Evolutionary conservation across 1,140 invertebrate genomes (phyloP), one percentile per base, ranked within the genome.

Genomic region (Drosophila equinoxialis): DNA sequence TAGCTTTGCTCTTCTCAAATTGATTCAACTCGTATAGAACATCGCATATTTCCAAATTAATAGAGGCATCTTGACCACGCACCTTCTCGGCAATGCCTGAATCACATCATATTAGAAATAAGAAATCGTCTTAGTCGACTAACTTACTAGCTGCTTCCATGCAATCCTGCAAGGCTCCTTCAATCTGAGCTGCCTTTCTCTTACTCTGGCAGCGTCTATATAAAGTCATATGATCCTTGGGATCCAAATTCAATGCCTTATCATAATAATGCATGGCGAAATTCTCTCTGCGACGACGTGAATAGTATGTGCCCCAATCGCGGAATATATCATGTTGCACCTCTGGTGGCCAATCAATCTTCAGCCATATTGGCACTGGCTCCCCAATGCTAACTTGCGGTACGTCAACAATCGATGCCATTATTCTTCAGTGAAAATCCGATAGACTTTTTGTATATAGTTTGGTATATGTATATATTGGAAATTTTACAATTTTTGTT

Each of bases 231-330:
- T 71, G 71, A 63, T 91, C 90, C 14, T 14, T 5, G 0, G 6
- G 33, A 59, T 82, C 62, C 26, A 91, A 6, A 1, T 76, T 74
- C 20, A 91, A 48, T 2, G 90, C 87, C 63, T 85, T 80, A 33
- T 84, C 74, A 14, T 80, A 84, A 20, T 91, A 91, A 20, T 91
- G 66, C 64, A 82, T 10, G 0, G 90, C 90, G 11, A 89, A 77
- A 61, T 79, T 90, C 70, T 89, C 73, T 6, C 87, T 54, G 0
- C 79, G 80, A 4, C 84, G 77, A 17, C 68, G 74, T 0, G 79
- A 91, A 41, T 91, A 91, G 39, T 90, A 91, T 8, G 68, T 72
- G 6, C 86, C 90, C 90, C 90, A 91, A 8, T 85, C 90, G 30
- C 74, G 59, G 14, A 85, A 91, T 6, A 91, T 85, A 14, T 76